phyloP scores from a whole-genome alignment of 2,888 invertebrate species.

The Syrphus vitripennis region DNA sequence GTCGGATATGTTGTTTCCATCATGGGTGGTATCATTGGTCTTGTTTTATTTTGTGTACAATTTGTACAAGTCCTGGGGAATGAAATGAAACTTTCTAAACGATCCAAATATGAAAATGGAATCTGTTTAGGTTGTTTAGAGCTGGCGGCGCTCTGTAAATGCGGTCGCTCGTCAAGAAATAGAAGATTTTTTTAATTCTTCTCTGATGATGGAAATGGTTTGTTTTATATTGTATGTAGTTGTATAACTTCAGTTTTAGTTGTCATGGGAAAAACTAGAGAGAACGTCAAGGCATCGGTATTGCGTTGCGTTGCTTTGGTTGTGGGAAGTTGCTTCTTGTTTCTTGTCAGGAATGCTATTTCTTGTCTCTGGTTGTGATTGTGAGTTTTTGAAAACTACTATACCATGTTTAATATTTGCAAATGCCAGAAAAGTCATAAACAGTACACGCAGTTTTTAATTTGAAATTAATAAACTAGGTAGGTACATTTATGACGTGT shows the following conservation, averaged over 20 bases:
- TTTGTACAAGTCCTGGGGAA: not conserved
- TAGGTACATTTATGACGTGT: too few species aligned
- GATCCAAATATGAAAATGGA: constrained; percentile 62
- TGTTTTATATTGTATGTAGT: constrained; percentile 2
- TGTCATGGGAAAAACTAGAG: not conserved
- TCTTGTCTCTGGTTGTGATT: not conserved
- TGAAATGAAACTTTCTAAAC: constrained; percentile 35
- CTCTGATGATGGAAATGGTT: constrained; percentile 18
- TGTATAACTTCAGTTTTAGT: not conserved
- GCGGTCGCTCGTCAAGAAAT: constrained; percentile 42
- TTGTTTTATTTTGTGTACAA: not conserved
- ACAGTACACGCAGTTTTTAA: constrained; percentile 4
- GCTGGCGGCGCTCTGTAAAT: constrained; percentile 43
- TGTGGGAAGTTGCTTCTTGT: constrained; percentile 11
- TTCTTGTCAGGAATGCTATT: constrained; percentile 15
- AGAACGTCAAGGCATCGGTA: constrained; percentile 1
- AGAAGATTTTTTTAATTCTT: constrained; percentile 19
- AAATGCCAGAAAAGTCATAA: constrained; percentile 11
- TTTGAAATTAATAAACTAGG: constrained; percentile 14
- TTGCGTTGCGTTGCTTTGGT: not conserved
- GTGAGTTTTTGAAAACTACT: not conserved
- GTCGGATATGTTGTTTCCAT: not conserved
- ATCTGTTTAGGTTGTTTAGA: constrained; percentile 49
- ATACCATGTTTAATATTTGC: constrained; percentile 3
- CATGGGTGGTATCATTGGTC: not conserved